Conservation (phyloP, 2,113 vertebrate genomes). For the Leptosomus discolor region DNA sequence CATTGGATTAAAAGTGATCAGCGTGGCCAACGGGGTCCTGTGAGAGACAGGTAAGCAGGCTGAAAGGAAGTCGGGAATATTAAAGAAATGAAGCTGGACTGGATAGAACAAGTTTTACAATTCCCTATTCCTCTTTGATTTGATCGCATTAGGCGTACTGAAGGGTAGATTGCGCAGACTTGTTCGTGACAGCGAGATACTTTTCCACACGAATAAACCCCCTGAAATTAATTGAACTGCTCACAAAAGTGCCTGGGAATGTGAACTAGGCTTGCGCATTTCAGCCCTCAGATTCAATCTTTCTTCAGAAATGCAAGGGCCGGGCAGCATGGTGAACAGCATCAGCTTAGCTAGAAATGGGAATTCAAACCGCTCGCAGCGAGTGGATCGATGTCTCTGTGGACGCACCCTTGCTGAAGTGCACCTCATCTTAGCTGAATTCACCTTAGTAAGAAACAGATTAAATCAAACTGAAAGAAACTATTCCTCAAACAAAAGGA, state of each 20-base stretch:
- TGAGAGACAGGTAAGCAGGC: constrained; percentile 15
- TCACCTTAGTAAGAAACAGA: not conserved
- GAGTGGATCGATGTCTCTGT: not conserved
- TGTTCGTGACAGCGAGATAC: not conserved
- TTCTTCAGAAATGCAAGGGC: not conserved
- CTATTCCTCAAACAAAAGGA: not conserved
- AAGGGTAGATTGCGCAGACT: not conserved
- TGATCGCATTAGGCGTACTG: not conserved
- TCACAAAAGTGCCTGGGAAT: not conserved
- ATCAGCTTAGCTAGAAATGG: not conserved
- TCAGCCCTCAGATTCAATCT: not conserved
- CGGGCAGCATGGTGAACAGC: not conserved
- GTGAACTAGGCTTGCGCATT: not conserved
- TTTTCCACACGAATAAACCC: constrained; percentile 1
- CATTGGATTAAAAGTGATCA: constrained; percentile 7
- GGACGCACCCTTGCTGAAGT: not conserved
- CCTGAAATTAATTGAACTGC: constrained; percentile 1
- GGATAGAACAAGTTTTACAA: constrained; percentile 50
- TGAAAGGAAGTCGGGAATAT: constrained; percentile 46
- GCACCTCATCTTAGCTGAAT: not conserved
- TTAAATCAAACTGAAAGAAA: not conserved
- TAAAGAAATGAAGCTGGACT: constrained; percentile 42
- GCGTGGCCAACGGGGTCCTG: not conserved
- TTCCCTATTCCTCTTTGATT: constrained; percentile 29
- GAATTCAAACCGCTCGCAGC: fast-evolving